phyloP scores from a whole-genome alignment of 2,113 vertebrate species.

The Dolichallabes microphthalmus region DNA sequence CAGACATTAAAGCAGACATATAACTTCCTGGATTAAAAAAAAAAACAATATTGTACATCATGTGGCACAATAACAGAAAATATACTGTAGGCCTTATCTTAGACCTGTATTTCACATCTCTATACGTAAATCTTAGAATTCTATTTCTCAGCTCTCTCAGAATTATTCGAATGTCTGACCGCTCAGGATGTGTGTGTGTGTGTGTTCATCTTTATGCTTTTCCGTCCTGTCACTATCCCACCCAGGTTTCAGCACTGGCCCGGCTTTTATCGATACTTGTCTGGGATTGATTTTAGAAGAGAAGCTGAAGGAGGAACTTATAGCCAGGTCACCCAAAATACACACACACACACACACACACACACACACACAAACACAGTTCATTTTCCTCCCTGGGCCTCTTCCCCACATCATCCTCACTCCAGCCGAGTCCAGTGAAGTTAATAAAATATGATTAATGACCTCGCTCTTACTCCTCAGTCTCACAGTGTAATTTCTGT shows the following conservation, averaged over 20 bases:
- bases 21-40: background rate
- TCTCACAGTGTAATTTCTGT: conserved; percentile 56
- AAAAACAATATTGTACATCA: background rate
- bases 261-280: conserved; percentile 45
- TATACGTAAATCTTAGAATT: too few species aligned
- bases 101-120: too few species aligned
- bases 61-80: too few species aligned
- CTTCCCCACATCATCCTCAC: conserved; percentile 46
- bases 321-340: conserved; percentile 37
- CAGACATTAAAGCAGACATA: background rate
- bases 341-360: conserved; percentile 39
- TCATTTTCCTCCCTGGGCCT: conserved; percentile 34
- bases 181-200: background rate
- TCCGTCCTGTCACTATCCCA: conserved; percentile 4
- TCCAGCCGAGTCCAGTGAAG: conserved; percentile 49
- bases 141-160: background rate
- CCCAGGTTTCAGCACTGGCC: conserved; percentile 20
- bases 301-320: background rate
- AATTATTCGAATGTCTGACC: background rate
- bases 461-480: conserved; percentile 30
- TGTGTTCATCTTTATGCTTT: background rate
- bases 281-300: conserved; percentile 36
- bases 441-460: conserved; percentile 67
- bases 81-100: too few species aligned
- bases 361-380: conserved; percentile 31